phyloP scores from a whole-genome alignment of 2,797 vertebrate genomes.

The Nannoperca obscura region DNA sequence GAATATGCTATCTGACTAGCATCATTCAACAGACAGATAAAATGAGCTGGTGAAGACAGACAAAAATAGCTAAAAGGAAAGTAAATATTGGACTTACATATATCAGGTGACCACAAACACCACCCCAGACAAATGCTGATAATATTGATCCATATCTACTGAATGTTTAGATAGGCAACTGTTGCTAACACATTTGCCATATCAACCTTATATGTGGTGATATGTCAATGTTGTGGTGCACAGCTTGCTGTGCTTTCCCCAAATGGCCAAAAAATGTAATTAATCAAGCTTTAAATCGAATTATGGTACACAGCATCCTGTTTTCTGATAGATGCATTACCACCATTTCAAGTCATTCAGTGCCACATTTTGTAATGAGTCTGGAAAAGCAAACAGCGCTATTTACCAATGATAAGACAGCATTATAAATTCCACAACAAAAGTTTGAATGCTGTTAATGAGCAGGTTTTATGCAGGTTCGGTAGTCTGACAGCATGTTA shows the following conservation, averaged over 20 bases:
- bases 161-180: not conserved
- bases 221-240: not conserved
- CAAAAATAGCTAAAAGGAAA: not conserved
- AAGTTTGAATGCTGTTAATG: slow-evolving; percentile 54
- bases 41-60: too few relatives aligned
- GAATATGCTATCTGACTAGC: not conserved
- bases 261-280: not conserved
- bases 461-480: slow-evolving; percentile 61
- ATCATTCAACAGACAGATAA: not conserved
- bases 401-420: slow-evolving; percentile 2
- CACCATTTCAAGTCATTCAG: slow-evolving; percentile 3
- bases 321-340: not conserved
- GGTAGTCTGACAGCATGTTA: slow-evolving; percentile 52
- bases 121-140: not conserved
- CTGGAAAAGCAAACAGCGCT: not conserved
- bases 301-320: not conserved
- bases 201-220: not conserved
- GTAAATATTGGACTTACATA: not conserved
- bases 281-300: not conserved
- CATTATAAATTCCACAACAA: slow-evolving; percentile 44
- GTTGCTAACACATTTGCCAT: not conserved
- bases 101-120: not conserved
- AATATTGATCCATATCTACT: not conserved
- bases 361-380: slow-evolving; percentile 7
- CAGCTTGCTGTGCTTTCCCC: not conserved